These are phyloP conservation scores for Mellivora capensis DNA, from an alignment of 2,113 vertebrate species.

Conservation along the genomic window DNA sequence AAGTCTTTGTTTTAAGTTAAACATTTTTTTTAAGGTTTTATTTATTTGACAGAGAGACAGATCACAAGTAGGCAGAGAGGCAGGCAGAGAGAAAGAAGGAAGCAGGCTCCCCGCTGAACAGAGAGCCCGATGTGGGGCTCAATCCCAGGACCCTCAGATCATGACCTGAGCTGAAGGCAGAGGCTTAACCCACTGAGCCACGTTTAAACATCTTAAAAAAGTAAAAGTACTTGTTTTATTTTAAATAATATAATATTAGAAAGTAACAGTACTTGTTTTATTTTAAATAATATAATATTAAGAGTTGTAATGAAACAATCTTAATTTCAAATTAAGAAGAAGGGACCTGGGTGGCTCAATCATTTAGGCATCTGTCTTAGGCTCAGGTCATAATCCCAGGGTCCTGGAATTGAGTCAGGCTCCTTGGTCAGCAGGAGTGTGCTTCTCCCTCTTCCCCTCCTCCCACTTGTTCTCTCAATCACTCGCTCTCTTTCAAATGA, in stretches of 20 bases:
- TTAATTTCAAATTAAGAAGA: not conserved
- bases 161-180: too few species aligned
- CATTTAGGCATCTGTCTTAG: not conserved
- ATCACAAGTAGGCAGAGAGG: too few species aligned
- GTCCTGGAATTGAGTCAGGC: not conserved
- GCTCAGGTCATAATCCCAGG: not conserved
- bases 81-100: too few species aligned
- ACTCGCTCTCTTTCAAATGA: not conserved
- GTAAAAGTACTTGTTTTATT: not conserved
- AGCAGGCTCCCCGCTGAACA: too few species aligned
- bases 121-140: too few species aligned
- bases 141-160: too few species aligned
- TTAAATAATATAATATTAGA: not conserved
- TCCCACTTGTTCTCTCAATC: not conserved
- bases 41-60: too few species aligned
- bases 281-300: not conserved
- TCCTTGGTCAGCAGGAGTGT: not conserved
- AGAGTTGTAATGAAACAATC: not conserved
- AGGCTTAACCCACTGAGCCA: too few species aligned
- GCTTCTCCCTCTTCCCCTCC: not conserved
- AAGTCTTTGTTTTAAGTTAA: not conserved
- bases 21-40: not conserved
- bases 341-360: not conserved
- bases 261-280: not conserved
- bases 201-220: not conserved